Base-by-base conservation (phyloP, 1,140 invertebrate species). In the Drosophila melanogaster region DNA sequence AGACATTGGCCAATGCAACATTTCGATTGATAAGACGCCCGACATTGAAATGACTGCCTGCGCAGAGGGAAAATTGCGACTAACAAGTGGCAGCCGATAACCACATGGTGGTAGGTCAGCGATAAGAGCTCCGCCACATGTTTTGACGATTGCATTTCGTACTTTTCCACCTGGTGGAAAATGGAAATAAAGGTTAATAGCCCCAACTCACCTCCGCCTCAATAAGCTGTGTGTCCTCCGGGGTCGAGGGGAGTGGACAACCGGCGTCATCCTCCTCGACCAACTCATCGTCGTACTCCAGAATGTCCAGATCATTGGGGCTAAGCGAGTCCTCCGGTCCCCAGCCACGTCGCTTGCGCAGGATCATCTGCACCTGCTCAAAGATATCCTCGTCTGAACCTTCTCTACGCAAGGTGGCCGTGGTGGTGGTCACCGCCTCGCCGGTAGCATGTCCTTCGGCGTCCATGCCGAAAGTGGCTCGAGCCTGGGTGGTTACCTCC, bases 191-290 rank as follows among this genome's bases (percentile, higher is more conserved):
- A 38, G 19, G 3, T 6, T 33, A 15, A 15, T 12, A 15, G 44
- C 33, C 7, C 10, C 19, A 40, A 57, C 64, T 79, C 81, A 95
- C 94, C 92, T 97, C 96, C 65, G 95, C 95, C 92, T 97, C 96
- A 55, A 97, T 93, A 40, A 97, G 93, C 90, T 95, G 95, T 80
- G 96, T 96, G 92, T 97, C 96, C 92, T 97, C 96, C 5, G 96
- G 96, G n/a, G 96, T 97, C 1, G 96, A 96, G 11, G 96, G 96
- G 58, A 97, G 90, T 3, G 96, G 96, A 91, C 96, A 97, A 14
- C 96, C 96, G 54, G 95, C 94, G 56, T 95, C 96, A 86, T 96
- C 96, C 74, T 96, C 95, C 81, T 97, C 96, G 38, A 95, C 96
- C 47, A 93, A 65, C 53, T 85, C 91, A 33, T 91, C 87, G 12